phyloP scores from a whole-genome alignment of 2,113 vertebrate genomes.

The Pontoporia blainvillei region DNA sequence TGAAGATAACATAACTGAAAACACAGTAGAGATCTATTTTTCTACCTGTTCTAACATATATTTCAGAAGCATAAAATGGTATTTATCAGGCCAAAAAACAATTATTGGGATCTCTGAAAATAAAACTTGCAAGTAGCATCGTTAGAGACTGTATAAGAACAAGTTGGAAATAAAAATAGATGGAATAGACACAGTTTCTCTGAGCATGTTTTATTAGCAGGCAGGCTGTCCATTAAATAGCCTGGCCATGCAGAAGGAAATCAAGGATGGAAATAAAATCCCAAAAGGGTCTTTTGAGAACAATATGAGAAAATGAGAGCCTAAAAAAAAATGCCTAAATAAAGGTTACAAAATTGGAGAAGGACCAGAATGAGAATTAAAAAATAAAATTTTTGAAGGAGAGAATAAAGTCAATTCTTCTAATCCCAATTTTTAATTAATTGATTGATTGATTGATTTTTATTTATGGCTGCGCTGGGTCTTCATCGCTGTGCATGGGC shows the following conservation, averaged over 20 bases:
- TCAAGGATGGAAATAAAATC: neutral
- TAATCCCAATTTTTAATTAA: neutral
- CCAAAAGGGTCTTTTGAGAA: neutral
- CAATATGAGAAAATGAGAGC: neutral
- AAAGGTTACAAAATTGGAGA: neutral
- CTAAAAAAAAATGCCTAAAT: neutral
- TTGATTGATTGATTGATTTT: too few species aligned
- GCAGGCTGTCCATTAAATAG: neutral
- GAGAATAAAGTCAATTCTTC: neutral
- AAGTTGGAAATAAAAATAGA: conserved; percentile 27
- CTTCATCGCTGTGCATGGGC: too few species aligned
- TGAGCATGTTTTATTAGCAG: neutral
- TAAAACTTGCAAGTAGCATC: neutral
- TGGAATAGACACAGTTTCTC: neutral
- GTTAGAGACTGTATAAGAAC: neutral
- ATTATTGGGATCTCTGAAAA: neutral
- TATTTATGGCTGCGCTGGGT: too few species aligned
- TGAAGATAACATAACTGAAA: neutral
- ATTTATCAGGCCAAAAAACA: neutral
- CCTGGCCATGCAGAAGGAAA: neutral
- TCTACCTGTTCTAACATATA: neutral
- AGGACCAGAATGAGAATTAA: neutral
- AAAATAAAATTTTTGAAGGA: neutral
- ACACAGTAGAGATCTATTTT: neutral
- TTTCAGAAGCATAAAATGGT: neutral